Conservation (phyloP, 2,888 invertebrate species). For the Muscina levida region DNA sequence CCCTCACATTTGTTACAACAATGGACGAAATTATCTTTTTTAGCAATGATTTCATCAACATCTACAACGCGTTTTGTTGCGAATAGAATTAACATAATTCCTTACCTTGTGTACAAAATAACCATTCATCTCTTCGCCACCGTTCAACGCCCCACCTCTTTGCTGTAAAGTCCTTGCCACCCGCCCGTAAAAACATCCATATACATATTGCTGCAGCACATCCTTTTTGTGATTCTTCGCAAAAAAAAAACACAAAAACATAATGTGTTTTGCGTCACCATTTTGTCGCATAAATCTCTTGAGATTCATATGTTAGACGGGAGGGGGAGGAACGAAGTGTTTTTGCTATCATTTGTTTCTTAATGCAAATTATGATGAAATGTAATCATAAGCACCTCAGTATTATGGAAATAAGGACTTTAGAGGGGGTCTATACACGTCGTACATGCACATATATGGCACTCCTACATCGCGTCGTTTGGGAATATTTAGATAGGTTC, state of each 20-base stretch:
- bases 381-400: slow-evolving; percentile 64
- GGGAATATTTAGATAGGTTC: slow-evolving; percentile 12
- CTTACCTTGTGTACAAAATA: slow-evolving; percentile 46
- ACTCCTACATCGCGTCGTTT: neutral
- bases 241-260: neutral
- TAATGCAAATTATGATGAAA: slow-evolving; percentile 66
- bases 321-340: too few relatives aligned
- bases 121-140: slow-evolving; percentile 7
- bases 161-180: too few relatives aligned
- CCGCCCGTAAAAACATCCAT: too few relatives aligned
- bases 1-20: slow-evolving; percentile 40
- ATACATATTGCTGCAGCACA: neutral
- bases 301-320: slow-evolving; percentile 23
- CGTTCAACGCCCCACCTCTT: too few relatives aligned
- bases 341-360: slow-evolving; percentile 46
- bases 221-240: neutral
- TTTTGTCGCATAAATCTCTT: slow-evolving; percentile 58
- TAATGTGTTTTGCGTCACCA: slow-evolving; percentile 55
- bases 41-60: slow-evolving; percentile 66
- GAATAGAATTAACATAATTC: slow-evolving; percentile 65
- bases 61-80: slow-evolving; percentile 26
- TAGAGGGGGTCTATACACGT: neutral
- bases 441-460: too few relatives aligned
- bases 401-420: slow-evolving; percentile 15
- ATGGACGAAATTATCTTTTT: slow-evolving; percentile 65